These are phyloP conservation scores for Sus cebifrons DNA, from an alignment of 2,797 vertebrate genomes.

Conservation along the genomic window DNA sequence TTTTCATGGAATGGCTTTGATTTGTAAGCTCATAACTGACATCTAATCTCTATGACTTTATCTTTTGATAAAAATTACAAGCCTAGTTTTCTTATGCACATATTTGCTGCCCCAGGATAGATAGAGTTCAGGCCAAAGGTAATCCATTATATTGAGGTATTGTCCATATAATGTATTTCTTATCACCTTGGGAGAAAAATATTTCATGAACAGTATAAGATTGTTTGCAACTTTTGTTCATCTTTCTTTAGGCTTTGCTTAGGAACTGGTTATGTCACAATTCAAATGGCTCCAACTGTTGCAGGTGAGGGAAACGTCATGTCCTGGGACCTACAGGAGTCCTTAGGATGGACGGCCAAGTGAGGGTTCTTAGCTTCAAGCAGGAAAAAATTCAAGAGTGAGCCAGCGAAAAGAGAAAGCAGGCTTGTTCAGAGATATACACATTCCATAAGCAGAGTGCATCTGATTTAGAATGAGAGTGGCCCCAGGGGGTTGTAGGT, in stretches of 20 bases:
- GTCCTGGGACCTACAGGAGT: no score
- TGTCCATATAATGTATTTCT: background rate
- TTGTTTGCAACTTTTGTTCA: slow-evolving; percentile 14
- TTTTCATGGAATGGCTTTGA: slow-evolving; percentile 33
- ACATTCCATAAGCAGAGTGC: no score
- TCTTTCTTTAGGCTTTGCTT: slow-evolving; percentile 18
- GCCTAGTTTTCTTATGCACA: background rate
- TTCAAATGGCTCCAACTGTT: background rate
- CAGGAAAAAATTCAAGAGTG: no score
- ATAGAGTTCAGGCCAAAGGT: background rate
- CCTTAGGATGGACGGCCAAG: no score
- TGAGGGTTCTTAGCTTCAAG: no score
- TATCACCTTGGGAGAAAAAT: background rate
- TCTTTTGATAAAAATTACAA: slow-evolving; percentile 37
- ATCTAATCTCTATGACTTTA: background rate
- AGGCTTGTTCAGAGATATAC: no score
- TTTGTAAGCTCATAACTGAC: background rate
- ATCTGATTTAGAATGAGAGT: no score
- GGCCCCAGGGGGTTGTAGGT: no score
- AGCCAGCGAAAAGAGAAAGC: no score
- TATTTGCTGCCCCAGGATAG: background rate
- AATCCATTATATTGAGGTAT: background rate
- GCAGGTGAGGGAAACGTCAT: no score
- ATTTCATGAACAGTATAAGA: slow-evolving; percentile 1
- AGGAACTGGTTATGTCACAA: background rate